Base-by-base conservation (phyloP, 2,113 vertebrate species). In the Cichladusa arquata region DNA sequence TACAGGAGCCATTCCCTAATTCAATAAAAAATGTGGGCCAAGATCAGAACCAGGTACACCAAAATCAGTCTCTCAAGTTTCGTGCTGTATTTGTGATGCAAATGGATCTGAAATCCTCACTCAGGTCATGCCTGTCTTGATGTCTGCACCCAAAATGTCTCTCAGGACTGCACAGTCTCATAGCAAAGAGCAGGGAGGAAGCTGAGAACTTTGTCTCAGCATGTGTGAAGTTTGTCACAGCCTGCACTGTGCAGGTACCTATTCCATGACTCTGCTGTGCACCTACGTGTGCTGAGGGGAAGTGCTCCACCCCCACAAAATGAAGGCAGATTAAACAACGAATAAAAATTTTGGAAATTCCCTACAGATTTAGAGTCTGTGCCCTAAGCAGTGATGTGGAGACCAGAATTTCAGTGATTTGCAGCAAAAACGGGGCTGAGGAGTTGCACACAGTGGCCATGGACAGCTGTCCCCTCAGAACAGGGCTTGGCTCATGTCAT, bases 171-270 rank as follows among this genome's bases (percentile, higher is more conserved):
- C 54, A 34, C 13, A 74, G 70, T 16, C 22, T 40, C 36, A 3
- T 0, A 29, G 40, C 16, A 24, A 36, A 24, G 15, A 38, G 54
- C 48, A 84, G 77, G 77, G 69, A 92, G 61, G 76, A 20, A 74
- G 83, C 70, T 45, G 69, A 85, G 94, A 53, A 31, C 91, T 87
- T 33, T 76, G 94, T 62, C 93, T 81, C 76, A 92, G 91, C 94
- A 65, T 38, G 94, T 71, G 86, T 2, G 20, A 44, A 89, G 57
- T 93, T 69, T 90, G 95, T 95, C 95, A 71, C 91, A 92, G 95
- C 93, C 96, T 97, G 94, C 50, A 28, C 5, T 48, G 64, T 40
- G 34, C 80, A 56, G 72, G 88, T 76, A 76, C 88, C 76, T 24
- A 26, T 24, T 33, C 81, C 65, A 18, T 66, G 91, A 79, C 84